Conservation (phyloP, 2,797 vertebrate genomes). For the Eidolon dupreanum region DNA sequence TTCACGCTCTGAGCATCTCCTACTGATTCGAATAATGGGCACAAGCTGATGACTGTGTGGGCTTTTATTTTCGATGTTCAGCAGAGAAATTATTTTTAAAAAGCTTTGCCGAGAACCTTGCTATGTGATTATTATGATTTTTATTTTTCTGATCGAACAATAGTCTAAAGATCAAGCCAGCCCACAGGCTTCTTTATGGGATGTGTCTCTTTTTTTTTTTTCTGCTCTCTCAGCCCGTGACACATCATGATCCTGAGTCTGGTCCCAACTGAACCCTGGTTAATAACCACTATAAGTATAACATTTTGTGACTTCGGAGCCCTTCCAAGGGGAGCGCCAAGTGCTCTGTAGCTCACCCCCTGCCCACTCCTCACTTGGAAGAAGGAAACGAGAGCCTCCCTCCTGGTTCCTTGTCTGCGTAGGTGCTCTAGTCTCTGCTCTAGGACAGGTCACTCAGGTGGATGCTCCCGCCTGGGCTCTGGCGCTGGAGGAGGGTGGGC, state of each 20-base stretch:
- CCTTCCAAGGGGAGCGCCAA: not conserved
- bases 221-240: slow-evolving; percentile 18
- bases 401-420: not conserved
- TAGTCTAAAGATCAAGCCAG: slow-evolving; percentile 72
- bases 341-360: not conserved
- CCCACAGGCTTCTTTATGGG: slow-evolving; percentile 71
- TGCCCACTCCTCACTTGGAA: not conserved
- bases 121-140: slow-evolving; percentile 76
- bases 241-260: slow-evolving; percentile 47
- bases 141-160: slow-evolving; percentile 73
- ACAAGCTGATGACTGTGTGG: slow-evolving; percentile 65
- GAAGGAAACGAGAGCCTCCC: not conserved
- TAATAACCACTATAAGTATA: slow-evolving; percentile 26
- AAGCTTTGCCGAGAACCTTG: slow-evolving; percentile 65
- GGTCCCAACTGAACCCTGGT: slow-evolving; percentile 23
- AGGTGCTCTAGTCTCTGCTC: not conserved
- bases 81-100: slow-evolving; percentile 69
- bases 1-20: slow-evolving; percentile 50
- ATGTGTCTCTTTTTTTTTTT: slow-evolving; percentile 53
- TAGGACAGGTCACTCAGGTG: not conserved
- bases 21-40: slow-evolving; percentile 66
- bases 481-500: not conserved
- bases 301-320: not conserved
- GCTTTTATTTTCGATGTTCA: slow-evolving; percentile 70
- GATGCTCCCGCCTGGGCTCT: not conserved